These are phyloP conservation scores for Sarcophilus harrisii DNA, from an alignment of 2,797 vertebrate species.

Conservation along the genomic window DNA sequence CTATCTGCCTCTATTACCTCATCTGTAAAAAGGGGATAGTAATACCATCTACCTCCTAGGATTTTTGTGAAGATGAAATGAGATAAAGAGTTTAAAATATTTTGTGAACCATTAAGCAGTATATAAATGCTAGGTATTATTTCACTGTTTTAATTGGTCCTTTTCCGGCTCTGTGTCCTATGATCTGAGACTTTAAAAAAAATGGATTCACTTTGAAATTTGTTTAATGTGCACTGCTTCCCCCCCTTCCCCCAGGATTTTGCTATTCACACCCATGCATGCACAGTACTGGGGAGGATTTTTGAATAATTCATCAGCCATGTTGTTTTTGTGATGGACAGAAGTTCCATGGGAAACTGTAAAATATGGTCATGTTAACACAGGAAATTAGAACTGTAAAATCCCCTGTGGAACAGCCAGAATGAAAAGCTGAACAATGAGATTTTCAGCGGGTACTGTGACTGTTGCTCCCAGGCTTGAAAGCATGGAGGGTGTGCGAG, in stretches of 20 bases:
- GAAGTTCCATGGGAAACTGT: background rate
- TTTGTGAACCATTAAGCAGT: background rate
- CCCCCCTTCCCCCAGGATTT: background rate
- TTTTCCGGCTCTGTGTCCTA: background rate
- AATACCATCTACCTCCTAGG: background rate
- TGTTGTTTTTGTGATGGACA: background rate
- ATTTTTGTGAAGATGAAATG: background rate
- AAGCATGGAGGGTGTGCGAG: background rate
- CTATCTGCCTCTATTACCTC: background rate
- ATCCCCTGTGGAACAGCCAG: background rate
- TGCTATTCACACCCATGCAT: accelerated
- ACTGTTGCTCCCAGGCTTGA: background rate
- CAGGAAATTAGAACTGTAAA: background rate
- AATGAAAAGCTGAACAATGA: background rate
- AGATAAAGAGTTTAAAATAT: background rate
- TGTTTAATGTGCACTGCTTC: background rate
- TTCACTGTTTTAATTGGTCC: background rate
- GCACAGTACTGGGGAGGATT: accelerated
- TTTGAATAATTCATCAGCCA: accelerated
- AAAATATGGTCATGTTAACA: accelerated
- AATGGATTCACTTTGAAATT: background rate
- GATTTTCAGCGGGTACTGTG: background rate
- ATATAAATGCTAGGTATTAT: background rate
- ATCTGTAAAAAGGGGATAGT: background rate
- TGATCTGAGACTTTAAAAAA: background rate